Conservation (phyloP, 2,888 invertebrate genomes). For the Drosophila melanocephala region DNA sequence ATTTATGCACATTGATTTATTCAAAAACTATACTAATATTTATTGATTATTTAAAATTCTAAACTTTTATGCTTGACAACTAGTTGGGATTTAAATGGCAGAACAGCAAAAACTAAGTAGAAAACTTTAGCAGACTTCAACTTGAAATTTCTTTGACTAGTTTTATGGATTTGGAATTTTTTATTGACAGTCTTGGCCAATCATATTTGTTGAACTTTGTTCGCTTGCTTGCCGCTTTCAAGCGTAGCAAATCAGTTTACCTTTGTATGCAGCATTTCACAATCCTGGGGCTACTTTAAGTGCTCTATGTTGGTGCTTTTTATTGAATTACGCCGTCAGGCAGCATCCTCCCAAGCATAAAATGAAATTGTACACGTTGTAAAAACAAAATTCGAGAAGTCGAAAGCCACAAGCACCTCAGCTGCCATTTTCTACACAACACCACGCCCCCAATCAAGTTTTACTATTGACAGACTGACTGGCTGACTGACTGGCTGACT, state of each 20-base stretch:
- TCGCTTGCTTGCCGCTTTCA: background rate
- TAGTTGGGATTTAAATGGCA: background rate
- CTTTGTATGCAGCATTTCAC: background rate
- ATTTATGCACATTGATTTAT: background rate
- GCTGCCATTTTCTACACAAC: slow-evolving; percentile 14
- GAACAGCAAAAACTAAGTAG: background rate
- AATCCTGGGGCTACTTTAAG: slow-evolving; percentile 29
- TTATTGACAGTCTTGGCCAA: background rate
- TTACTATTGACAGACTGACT: slow-evolving; percentile 2
- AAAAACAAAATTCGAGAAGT: slow-evolving; percentile 23
- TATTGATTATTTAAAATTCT: background rate
- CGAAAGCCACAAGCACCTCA: slow-evolving; percentile 40
- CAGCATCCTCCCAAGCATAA: slow-evolving; percentile 29
- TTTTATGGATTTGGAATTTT: background rate
- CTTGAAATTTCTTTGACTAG: background rate
- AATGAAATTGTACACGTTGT: slow-evolving; percentile 51
- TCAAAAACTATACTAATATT: background rate
- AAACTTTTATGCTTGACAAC: background rate
- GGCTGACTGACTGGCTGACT: slow-evolving; percentile 13
- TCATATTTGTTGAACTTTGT: slow-evolving; percentile 6
- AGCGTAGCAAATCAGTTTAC: slow-evolving; percentile 9
- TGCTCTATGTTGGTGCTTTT: slow-evolving; percentile 30
- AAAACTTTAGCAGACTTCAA: background rate
- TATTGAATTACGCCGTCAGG: slow-evolving; percentile 46
- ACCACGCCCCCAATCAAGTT: background rate